A percentile compares a stretch with the other conserved stretches of the same genome.
Evolutionary conservation across 1,140 invertebrate genomes (phyloP).

Genomic region (Lepeophtheirus salmonis): DNA sequence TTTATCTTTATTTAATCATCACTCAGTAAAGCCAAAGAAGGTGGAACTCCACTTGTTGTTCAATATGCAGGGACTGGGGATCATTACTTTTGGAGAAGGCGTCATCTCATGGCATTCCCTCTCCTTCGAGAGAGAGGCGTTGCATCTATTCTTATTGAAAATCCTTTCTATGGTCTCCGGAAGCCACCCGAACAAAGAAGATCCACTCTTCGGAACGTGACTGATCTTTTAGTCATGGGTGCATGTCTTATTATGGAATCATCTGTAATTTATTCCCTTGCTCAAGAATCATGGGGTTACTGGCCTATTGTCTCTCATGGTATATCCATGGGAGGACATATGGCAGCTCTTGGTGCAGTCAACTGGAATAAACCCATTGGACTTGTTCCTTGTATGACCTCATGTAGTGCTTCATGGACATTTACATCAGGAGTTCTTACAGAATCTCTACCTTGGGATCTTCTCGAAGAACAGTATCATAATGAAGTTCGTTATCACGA

Average conservation of each 20-base stretch:
- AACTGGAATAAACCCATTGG: conserved; percentile 75
- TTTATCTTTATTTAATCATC: not conserved
- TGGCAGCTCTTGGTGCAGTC: conserved; percentile 86
- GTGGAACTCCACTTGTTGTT: conserved; percentile 64
- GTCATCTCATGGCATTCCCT: conserved; percentile 73
- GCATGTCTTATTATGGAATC: conserved; percentile 85
- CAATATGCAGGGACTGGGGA: conserved; percentile 95
- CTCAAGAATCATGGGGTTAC: conserved; percentile 45
- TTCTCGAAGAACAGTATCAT: conserved; percentile 70
- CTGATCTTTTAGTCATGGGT: conserved; percentile 98
- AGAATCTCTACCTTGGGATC: conserved; percentile 78
- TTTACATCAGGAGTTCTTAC: conserved; percentile 92
- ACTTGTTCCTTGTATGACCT: conserved; percentile 82
- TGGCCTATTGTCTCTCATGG: conserved; percentile 3
- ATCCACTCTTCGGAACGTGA: conserved; percentile 81
- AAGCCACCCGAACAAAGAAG: conserved; percentile 83
- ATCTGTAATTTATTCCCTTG: conserved; percentile 79
- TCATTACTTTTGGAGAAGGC: conserved; percentile 80
- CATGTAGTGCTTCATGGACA: conserved; percentile 85
- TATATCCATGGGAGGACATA: conserved; percentile 88
- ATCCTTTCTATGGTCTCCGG: conserved; percentile 84
- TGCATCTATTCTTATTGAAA: conserved; percentile 82
- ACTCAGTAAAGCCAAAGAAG: conserved; percentile 29
- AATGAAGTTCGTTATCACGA: conserved; percentile 58
- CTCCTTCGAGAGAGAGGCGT: conserved; percentile 72